Percentiles rank a stretch among this genome's conserved stretches.
Conservation (phyloP, 2,797 vertebrate species). For the Poliocrania exsul region DNA sequence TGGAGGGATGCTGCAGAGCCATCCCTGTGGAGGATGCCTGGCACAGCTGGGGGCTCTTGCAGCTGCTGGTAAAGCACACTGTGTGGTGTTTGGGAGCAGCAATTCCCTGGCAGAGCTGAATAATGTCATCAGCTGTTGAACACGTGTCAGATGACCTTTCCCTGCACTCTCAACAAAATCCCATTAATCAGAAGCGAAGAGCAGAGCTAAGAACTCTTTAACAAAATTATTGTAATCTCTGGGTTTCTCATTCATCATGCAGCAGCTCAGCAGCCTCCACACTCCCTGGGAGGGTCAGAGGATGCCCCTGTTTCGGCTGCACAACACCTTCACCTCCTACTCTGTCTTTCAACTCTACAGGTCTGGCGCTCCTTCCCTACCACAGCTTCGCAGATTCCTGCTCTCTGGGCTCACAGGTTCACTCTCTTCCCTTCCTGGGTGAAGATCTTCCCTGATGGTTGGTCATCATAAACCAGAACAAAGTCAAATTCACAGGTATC, state of each 20-base stretch:
- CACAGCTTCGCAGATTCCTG: not conserved
- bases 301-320: not conserved
- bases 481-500: not conserved
- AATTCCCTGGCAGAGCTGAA: constrained; percentile 16
- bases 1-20: not conserved
- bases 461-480: not conserved
- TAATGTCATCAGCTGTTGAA: constrained; percentile 30
- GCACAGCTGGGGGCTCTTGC: not conserved
- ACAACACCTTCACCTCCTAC: not conserved
- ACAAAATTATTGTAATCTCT: constrained; percentile 54
- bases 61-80: not conserved
- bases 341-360: not conserved
- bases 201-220: constrained; percentile 40
- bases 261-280: not conserved
- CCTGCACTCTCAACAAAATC: constrained; percentile 34
- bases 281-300: not conserved
- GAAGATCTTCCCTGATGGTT: not conserved
- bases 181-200: constrained; percentile 56
- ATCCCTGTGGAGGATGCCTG: fast-evolving
- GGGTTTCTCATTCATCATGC: constrained; percentile 4
- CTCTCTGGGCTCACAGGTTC: fast-evolving
- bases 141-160: constrained; percentile 43
- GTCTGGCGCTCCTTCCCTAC: not conserved
- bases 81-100: not conserved
- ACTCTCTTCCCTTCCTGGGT: not conserved